These are phyloP conservation scores for Pithys albifrons DNA, from an alignment of 2,113 vertebrate species.

Conservation along the genomic window DNA sequence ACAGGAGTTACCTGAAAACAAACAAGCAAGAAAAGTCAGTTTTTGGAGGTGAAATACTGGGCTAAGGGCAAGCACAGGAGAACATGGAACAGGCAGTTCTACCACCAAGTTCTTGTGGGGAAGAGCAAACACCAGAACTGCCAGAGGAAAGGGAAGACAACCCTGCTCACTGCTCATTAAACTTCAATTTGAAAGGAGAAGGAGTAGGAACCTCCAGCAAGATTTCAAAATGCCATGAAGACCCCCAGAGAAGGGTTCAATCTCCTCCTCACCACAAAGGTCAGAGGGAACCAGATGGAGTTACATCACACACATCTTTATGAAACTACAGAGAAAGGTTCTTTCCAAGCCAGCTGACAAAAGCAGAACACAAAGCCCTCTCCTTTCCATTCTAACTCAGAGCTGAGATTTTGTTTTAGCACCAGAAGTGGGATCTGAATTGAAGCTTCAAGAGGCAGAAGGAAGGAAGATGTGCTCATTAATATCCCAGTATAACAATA, in stretches of 20 bases:
- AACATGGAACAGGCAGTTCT: not conserved
- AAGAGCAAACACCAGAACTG: not conserved
- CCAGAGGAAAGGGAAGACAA: not conserved
- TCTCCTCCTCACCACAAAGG: not conserved
- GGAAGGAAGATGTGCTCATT: slow-evolving; percentile 28
- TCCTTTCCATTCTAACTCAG: slow-evolving; percentile 11
- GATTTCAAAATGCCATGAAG: not conserved
- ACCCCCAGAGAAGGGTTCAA: not conserved
- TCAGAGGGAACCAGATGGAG: slow-evolving; percentile 3
- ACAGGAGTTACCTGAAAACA: not conserved
- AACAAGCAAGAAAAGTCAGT: not conserved
- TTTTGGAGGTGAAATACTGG: not conserved
- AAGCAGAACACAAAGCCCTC: slow-evolving; percentile 5
- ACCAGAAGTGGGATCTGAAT: not conserved
- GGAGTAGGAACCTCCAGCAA: not conserved
- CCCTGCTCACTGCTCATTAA: not conserved
- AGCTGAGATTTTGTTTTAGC: slow-evolving; percentile 1
- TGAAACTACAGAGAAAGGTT: not conserved
- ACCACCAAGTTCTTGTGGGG: not conserved
- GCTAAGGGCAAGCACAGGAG: not conserved
- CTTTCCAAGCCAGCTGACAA: not conserved
- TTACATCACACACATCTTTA: not conserved
- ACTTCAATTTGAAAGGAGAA: not conserved
- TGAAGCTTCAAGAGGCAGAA: not conserved
- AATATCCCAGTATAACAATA: slow-evolving; percentile 48